Conservation (phyloP, 2,113 vertebrate species). For the Poeciliopsis occidentalis region DNA sequence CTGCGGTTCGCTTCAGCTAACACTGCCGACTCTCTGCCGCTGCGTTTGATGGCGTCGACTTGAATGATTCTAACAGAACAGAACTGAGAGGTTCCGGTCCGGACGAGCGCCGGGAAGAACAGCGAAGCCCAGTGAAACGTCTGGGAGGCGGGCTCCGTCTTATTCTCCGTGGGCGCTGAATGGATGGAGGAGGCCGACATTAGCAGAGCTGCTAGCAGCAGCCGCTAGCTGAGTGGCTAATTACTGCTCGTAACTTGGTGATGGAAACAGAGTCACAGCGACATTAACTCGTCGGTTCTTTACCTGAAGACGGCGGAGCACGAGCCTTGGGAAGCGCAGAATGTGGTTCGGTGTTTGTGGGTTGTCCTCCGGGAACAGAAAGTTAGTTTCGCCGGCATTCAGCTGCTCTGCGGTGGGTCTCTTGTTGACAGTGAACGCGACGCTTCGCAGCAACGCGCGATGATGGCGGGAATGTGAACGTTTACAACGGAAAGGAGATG, state of each 20-base stretch:
- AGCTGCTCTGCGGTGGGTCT: slow-evolving; percentile 51
- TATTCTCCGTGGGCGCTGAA: slow-evolving; percentile 39
- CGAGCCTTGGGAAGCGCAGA: slow-evolving; percentile 22
- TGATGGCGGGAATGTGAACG: slow-evolving; percentile 85
- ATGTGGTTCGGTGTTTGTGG: neutral
- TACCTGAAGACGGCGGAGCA: slow-evolving; percentile 44
- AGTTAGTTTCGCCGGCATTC: slow-evolving; percentile 75
- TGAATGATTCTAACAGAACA: neutral
- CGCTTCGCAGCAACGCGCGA: slow-evolving; percentile 58
- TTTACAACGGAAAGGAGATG: slow-evolving; percentile 74
- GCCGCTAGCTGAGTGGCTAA: slow-evolving; percentile 67
- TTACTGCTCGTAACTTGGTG: slow-evolving; percentile 59
- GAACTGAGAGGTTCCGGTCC: neutral
- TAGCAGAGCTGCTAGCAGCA: slow-evolving; percentile 58
- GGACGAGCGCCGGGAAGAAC: neutral
- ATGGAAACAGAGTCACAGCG: slow-evolving; percentile 32
- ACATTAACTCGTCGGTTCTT: neutral
- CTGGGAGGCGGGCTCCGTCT: slow-evolving; percentile 34
- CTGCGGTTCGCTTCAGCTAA: neutral
- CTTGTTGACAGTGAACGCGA: slow-evolving; percentile 77
- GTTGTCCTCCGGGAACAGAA: slow-evolving; percentile 26
- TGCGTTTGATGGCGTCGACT: no score
- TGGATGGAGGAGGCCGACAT: slow-evolving; percentile 70
- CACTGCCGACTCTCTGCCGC: neutral
- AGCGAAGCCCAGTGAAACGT: neutral